Percentiles rank a stretch among this genome's conserved stretches.
These are phyloP conservation scores for Deilephila elpenor DNA, from an alignment of 2,888 invertebrate genomes.

Conservation along the genomic window DNA sequence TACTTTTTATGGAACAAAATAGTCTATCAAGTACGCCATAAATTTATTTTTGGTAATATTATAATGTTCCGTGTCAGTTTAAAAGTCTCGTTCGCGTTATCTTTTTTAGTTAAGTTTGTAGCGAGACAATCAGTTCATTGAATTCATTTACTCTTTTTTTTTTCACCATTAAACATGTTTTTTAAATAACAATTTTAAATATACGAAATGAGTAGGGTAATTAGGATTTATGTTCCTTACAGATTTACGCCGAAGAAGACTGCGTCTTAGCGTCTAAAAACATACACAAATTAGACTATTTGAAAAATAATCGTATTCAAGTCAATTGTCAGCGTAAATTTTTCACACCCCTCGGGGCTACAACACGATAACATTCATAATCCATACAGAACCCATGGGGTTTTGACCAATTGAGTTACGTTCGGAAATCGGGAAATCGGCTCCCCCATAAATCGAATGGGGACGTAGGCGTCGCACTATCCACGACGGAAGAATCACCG, in stretches of 20 bases:
- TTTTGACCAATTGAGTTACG: constrained; percentile 63
- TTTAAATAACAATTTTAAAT: too few species aligned
- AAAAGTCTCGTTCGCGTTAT: too few species aligned
- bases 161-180: too few species aligned
- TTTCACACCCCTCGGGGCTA: constrained; percentile 48
- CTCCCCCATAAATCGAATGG: constrained; percentile 59
- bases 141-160: too few species aligned
- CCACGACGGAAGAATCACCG: not conserved
- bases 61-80: too few species aligned
- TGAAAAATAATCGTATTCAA: not conserved
- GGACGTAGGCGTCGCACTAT: constrained; percentile 37
- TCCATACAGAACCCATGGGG: constrained; percentile 61
- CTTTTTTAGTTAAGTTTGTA: too few species aligned
- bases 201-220: not conserved
- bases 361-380: constrained; percentile 68
- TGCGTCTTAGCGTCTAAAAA: too few species aligned
- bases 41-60: too few species aligned
- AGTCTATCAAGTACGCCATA: too few species aligned
- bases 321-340: constrained; percentile 23
- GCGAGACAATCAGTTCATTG: too few species aligned
- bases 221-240: not conserved
- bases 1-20: not conserved
- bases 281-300: not conserved
- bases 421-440: constrained; percentile 65
- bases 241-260: not conserved